phyloP scores from a whole-genome alignment of 1,140 invertebrate species.

The Araneus ventricosus region DNA sequence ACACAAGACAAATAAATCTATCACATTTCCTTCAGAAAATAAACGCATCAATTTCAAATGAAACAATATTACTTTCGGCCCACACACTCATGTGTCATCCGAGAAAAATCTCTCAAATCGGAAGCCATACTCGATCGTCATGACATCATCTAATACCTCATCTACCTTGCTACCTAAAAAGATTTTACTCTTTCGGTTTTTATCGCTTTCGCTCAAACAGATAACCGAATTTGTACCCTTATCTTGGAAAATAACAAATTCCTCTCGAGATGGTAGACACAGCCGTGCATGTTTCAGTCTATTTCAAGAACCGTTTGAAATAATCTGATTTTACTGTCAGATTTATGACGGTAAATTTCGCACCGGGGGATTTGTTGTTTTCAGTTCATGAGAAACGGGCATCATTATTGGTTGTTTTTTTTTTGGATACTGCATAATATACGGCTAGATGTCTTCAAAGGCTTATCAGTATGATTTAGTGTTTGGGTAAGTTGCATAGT shows the following conservation, averaged over 20 bases:
- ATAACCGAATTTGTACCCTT: conserved; percentile 1
- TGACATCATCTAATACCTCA: not conserved
- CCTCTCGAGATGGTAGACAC: not conserved
- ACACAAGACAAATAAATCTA: not conserved
- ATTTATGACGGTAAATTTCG: not conserved
- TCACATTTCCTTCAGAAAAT: not conserved
- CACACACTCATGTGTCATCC: not conserved
- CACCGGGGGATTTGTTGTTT: not conserved
- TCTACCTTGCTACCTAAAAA: not conserved
- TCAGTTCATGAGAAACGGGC: too few relatives aligned
- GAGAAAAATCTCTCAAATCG: not conserved
- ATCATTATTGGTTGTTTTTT: too few relatives aligned
- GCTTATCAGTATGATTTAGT: conserved; percentile 20
- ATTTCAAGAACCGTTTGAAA: not conserved
- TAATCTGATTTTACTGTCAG: not conserved
- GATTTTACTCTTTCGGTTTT: not conserved
- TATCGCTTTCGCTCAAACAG: not conserved
- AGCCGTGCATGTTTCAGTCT: not conserved
- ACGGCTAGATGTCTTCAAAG: not conserved
- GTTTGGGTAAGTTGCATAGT: not conserved
- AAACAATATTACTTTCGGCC: not conserved
- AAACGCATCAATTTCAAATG: not conserved
- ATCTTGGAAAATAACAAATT: conserved; percentile 14
- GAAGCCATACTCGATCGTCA: not conserved
- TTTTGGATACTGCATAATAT: too few relatives aligned